A percentile compares a stretch with the other conserved stretches of the same genome.
phyloP scores from a whole-genome alignment of 2,113 vertebrate species.

The Sardina pilchardus region DNA sequence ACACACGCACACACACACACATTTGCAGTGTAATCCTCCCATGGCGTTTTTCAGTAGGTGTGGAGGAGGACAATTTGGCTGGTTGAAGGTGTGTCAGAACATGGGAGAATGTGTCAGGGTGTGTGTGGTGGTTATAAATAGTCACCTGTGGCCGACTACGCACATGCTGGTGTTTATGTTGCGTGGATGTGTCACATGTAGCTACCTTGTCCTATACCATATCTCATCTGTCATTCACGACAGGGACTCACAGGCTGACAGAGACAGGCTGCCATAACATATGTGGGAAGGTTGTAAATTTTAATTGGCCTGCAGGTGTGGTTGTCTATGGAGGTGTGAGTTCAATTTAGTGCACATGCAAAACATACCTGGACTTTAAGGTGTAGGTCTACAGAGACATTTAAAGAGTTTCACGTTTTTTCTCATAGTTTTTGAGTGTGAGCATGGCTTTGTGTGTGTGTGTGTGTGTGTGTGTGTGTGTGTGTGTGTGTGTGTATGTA shows the following conservation, averaged over 20 bases:
- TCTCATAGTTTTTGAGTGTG: background rate
- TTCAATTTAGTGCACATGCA: background rate
- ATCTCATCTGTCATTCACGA: background rate
- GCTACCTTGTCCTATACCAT: background rate
- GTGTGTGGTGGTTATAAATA: conserved; percentile 63
- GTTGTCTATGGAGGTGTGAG: background rate
- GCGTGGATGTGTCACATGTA: background rate
- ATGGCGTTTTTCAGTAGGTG: conserved; percentile 33
- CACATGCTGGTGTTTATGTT: conserved; percentile 49
- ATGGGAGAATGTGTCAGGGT: conserved; percentile 69
- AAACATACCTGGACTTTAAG: background rate
- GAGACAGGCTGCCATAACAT: background rate
- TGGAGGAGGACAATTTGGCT: background rate
- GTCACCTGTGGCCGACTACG: conserved; percentile 49
- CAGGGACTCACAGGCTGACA: background rate
- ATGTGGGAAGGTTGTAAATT: background rate
- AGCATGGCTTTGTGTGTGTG: background rate
- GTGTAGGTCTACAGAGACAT: background rate
- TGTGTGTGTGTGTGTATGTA: conserved; percentile 28
- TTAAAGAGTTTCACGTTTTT: too few relatives aligned
- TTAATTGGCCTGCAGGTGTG: conserved; percentile 4
- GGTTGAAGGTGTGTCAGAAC: conserved; percentile 7
- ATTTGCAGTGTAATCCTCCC: conserved; percentile 4
- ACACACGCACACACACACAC: background rate
- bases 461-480: conserved; percentile 25